phyloP scores from a whole-genome alignment of 2,113 vertebrate species.

The Theropithecus gelada region DNA sequence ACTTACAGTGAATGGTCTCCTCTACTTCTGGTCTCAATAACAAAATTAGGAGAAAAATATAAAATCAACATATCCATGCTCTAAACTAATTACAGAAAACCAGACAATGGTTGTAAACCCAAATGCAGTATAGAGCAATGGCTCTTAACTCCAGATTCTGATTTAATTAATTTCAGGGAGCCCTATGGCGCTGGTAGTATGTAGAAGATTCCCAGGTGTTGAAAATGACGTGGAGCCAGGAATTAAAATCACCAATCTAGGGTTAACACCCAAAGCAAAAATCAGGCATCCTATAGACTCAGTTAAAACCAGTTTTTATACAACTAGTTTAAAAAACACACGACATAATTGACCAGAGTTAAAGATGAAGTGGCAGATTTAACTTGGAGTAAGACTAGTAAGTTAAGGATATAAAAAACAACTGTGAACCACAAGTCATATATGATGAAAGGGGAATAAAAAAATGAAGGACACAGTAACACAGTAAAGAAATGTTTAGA shows the following conservation, averaged over 20 bases:
- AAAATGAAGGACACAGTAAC: not conserved
- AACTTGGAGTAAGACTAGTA: conserved; percentile 24
- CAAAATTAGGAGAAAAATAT: not conserved
- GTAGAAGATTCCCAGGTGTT: not conserved
- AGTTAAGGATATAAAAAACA: not conserved
- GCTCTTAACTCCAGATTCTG: not conserved
- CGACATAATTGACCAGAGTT: not conserved
- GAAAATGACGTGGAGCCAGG: not conserved
- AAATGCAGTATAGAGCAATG: not conserved
- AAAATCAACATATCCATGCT: not conserved
- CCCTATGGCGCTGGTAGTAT: not conserved
- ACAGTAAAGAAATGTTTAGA: not conserved
- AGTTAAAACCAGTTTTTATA: not conserved
- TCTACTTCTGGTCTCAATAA: not conserved
- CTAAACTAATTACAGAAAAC: conserved; percentile 24
- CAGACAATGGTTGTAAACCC: not conserved
- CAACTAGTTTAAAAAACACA: not conserved
- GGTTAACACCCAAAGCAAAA: not conserved
- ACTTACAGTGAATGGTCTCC: not conserved
- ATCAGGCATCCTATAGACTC: not conserved
- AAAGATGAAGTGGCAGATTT: conserved; percentile 22
- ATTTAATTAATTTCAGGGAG: not conserved
- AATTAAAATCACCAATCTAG: not conserved
- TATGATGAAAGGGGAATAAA: not conserved
- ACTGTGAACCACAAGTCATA: not conserved